A percentile compares a stretch with the other conserved stretches of the same genome.
Evolutionary conservation across 37 sponge, comb jelly and placozoan species (phyloP).

Genomic region (Agelas oroides): DNA sequence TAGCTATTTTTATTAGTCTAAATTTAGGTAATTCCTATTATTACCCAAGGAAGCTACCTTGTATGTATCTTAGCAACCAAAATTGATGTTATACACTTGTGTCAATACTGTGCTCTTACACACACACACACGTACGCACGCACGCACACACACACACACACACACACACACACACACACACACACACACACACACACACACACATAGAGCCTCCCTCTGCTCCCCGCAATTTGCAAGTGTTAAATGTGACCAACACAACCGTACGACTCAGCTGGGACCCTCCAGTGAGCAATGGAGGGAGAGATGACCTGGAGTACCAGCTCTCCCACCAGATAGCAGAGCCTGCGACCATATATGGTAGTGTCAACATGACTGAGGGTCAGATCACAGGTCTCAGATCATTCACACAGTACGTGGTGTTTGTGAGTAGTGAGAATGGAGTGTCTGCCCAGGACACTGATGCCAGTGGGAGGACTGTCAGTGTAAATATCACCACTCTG

Average conservation of each 20-base stretch:
- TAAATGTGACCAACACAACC: slow-evolving; percentile 12
- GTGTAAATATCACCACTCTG: too few species aligned
- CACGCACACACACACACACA: background rate
- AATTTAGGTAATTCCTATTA: too few species aligned
- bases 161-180: slow-evolving; percentile 5
- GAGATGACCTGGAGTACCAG: background rate
- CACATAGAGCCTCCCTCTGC: slow-evolving; percentile 13
- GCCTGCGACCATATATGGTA: too few species aligned
- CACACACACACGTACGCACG: background rate
- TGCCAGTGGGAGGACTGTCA: too few species aligned
- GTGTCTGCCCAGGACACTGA: background rate
- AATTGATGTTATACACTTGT: background rate
- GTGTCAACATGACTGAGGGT: too few species aligned
- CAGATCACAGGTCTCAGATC: background rate
- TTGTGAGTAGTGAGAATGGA: slow-evolving; percentile 21
- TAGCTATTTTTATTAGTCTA: too few species aligned
- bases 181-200: slow-evolving; percentile 34
- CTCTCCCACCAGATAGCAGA: too few species aligned
- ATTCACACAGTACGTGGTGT: background rate
- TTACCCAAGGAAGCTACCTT: too few species aligned
- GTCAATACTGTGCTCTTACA: background rate
- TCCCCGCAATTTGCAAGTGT: background rate
- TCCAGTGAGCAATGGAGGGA: background rate
- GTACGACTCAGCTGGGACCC: background rate
- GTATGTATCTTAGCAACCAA: background rate